Conservation (phyloP, 2,113 vertebrate species). For the Isichthys henryi region DNA sequence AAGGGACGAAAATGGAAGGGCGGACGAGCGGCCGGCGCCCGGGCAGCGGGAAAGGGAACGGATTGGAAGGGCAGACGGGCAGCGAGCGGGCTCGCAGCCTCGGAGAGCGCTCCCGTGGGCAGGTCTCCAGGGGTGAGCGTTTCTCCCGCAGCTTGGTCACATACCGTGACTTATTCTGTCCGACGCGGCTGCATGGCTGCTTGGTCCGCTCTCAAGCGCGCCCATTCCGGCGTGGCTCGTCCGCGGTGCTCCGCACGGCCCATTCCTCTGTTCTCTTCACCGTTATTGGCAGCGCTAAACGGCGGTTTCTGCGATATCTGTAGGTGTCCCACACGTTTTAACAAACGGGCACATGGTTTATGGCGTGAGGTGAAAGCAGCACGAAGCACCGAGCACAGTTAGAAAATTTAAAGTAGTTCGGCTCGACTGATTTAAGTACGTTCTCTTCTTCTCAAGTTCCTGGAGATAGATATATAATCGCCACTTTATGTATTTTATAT, state of each 20-base stretch:
- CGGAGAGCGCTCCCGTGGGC: background rate
- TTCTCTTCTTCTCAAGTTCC: background rate
- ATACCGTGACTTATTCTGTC: background rate
- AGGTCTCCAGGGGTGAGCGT: background rate
- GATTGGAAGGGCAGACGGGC: background rate
- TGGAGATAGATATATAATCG: background rate
- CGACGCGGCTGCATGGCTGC: background rate
- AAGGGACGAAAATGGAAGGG: conserved; percentile 34
- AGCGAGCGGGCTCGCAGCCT: background rate
- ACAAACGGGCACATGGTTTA: background rate
- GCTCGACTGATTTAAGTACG: background rate
- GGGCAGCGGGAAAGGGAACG: background rate
- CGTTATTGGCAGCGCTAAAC: background rate
- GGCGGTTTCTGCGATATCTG: background rate
- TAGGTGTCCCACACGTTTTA: background rate
- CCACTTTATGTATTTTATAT: background rate
- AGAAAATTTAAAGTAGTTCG: background rate
- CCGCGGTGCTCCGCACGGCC: background rate
- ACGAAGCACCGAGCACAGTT: background rate
- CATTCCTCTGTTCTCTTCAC: background rate
- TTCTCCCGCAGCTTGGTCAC: background rate
- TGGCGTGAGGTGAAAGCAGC: background rate
- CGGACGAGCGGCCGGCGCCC: conserved; percentile 45
- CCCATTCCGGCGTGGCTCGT: background rate
- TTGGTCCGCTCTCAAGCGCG: background rate